Conservation (phyloP, 1,140 invertebrate species). For the Antheraea mylitta region DNA sequence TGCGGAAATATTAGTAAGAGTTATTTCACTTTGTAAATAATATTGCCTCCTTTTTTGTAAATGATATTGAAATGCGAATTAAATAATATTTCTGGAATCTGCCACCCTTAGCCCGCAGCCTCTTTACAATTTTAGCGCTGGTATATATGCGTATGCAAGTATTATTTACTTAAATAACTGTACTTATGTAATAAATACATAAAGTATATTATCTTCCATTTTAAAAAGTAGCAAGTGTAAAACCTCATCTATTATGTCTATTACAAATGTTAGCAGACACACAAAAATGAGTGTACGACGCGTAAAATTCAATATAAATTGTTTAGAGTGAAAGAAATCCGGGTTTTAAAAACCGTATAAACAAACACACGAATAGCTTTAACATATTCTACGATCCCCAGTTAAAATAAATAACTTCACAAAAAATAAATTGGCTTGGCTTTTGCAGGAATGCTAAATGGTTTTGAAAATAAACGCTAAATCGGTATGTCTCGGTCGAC, state of each 20-base stretch:
- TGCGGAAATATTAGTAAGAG: no score
- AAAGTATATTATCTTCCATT: no score
- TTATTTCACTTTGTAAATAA: no score
- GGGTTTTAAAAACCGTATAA: conserved; percentile 11
- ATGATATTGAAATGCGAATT: no score
- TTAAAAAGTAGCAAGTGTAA: no score
- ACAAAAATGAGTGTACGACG: conserved; percentile 3
- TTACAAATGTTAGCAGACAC: background rate
- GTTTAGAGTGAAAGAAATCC: conserved; percentile 8
- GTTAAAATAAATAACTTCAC: conserved; percentile 9
- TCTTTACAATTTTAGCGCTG: no score
- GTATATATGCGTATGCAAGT: no score
- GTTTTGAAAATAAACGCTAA: background rate
- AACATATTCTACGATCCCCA: conserved; percentile 5
- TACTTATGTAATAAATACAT: no score
- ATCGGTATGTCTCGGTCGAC: background rate
- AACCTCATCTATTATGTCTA: background rate
- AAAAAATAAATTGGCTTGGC: conserved; percentile 7
- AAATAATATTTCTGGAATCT: no score
- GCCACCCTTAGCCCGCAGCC: no score
- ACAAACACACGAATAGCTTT: conserved; percentile 10
- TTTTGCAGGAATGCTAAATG: background rate
- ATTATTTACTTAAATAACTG: no score
- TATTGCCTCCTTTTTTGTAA: no score
- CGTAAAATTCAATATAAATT: conserved; percentile 13